A percentile compares a stretch with the other conserved stretches of the same genome.
phyloP scores from a whole-genome alignment of 2,113 vertebrate genomes.

The Laticauda colubrina region DNA sequence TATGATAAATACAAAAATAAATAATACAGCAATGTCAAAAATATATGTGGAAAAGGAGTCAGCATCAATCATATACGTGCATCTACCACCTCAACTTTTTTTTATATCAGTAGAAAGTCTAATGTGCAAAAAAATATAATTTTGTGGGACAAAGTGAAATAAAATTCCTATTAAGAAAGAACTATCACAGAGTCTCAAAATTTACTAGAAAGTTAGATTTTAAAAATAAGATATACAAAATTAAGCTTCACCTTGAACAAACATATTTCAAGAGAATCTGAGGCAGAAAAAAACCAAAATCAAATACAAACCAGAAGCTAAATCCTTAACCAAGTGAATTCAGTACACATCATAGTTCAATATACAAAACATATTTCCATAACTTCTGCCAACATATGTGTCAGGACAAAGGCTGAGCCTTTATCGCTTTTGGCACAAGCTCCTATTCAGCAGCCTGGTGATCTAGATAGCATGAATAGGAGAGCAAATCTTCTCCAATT shows the following conservation, averaged over 20 bases:
- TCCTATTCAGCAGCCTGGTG: background rate
- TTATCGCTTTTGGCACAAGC: background rate
- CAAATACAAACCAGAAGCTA: background rate
- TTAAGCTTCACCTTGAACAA: background rate
- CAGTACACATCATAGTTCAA: background rate
- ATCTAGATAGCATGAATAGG: background rate
- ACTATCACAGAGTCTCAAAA: constrained; percentile 5
- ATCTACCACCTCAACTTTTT: background rate
- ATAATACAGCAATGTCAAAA: constrained; percentile 30
- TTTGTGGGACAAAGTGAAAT: background rate
- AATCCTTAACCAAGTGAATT: background rate
- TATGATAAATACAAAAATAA: background rate
- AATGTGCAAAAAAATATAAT: constrained; percentile 13
- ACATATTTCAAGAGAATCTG: background rate
- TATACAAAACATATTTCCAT: background rate
- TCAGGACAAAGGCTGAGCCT: background rate
- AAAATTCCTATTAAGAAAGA: constrained; percentile 17
- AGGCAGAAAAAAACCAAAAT: background rate
- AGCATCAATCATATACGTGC: background rate
- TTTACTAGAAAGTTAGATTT: constrained; percentile 13
- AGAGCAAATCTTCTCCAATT: background rate
- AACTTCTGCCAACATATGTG: background rate
- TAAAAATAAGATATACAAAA: constrained; percentile 8
- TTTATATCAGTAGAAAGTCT: background rate
- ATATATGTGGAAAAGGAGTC: background rate